Evolutionary conservation across 1,140 invertebrate genomes (phyloP).

Genomic region (Drosophila kurseongensis): DNA sequence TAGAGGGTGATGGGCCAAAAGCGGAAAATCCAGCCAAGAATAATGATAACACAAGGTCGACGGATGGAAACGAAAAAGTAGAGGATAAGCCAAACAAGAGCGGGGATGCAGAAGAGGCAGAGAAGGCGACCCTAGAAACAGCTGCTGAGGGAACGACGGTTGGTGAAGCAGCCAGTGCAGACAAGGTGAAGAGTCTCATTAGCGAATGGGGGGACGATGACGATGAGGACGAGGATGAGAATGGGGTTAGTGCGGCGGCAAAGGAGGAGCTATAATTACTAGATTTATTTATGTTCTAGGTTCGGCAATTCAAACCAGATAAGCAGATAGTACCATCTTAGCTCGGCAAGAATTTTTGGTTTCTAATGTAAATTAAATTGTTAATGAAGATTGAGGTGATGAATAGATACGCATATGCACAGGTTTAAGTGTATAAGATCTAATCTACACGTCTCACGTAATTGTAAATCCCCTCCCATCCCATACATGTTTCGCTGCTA

Average conservation of each 20-base stretch:
- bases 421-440: constrained; percentile 38
- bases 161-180: constrained; percentile 20
- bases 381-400: constrained; percentile 35
- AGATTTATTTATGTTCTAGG: constrained; percentile 84
- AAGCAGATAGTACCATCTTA: constrained; percentile 14
- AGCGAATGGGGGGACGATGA: constrained; percentile 82
- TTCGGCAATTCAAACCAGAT: constrained; percentile 35
- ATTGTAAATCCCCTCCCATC: constrained; percentile 30
- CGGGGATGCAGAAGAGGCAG: background rate
- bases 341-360: constrained; percentile 54
- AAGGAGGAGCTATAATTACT: constrained; percentile 76
- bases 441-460: constrained; percentile 42
- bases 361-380: constrained; percentile 75
- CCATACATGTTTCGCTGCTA: constrained; percentile 9
- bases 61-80: background rate
- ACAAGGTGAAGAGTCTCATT: constrained; percentile 77
- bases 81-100: constrained; percentile 45
- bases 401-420: constrained; percentile 28
- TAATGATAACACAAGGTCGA: constrained; percentile 13
- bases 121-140: constrained; percentile 3
- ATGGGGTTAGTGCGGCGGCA: constrained; percentile 69
- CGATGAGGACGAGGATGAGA: constrained; percentile 77
- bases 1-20: constrained; percentile 14
- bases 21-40: constrained; percentile 6
- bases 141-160: constrained; percentile 7